Conservation (phyloP, 2,888 invertebrate genomes). For the Pyrgus malvae region DNA sequence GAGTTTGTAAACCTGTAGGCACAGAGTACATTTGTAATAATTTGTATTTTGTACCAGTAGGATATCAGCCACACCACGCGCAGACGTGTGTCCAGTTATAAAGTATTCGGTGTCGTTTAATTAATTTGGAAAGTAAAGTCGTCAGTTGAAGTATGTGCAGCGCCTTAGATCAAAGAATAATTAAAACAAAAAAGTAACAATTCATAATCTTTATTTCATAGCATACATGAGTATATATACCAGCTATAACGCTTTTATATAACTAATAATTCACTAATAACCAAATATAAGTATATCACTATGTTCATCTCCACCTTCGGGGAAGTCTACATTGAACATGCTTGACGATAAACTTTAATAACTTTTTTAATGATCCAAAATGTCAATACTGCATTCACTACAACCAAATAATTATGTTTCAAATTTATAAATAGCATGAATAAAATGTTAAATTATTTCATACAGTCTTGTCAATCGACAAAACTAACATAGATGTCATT, state of each 20-base stretch:
- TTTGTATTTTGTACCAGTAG: too few species aligned
- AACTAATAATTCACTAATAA: slow-evolving; percentile 24
- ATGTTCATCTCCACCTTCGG: slow-evolving; percentile 6
- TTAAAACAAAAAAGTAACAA: slow-evolving; percentile 10
- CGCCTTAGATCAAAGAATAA: too few species aligned
- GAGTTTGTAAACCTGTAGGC: too few species aligned
- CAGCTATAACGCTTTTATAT: slow-evolving; percentile 5
- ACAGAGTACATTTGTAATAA: too few species aligned
- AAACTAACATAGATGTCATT: background rate
- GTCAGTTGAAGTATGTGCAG: too few species aligned
- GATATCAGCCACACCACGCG: too few species aligned
- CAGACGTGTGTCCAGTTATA: too few species aligned
- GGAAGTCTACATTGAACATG: slow-evolving; percentile 2
- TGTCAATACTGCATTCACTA: slow-evolving; percentile 21
- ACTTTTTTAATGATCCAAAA: slow-evolving; percentile 19
- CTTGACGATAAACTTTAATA: slow-evolving; percentile 16
- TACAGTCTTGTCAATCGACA: background rate
- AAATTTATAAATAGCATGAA: slow-evolving; percentile 2
- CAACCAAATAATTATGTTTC: slow-evolving; percentile 4
- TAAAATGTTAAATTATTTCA: slow-evolving; percentile 7
- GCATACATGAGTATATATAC: slow-evolving; percentile 12
- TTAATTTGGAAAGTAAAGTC: too few species aligned
- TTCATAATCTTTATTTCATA: slow-evolving; percentile 18
- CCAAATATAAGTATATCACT: slow-evolving; percentile 19
- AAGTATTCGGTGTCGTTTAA: too few species aligned